Conservation (phyloP, 2,888 invertebrate genomes). For the Orthosia gracilis region DNA sequence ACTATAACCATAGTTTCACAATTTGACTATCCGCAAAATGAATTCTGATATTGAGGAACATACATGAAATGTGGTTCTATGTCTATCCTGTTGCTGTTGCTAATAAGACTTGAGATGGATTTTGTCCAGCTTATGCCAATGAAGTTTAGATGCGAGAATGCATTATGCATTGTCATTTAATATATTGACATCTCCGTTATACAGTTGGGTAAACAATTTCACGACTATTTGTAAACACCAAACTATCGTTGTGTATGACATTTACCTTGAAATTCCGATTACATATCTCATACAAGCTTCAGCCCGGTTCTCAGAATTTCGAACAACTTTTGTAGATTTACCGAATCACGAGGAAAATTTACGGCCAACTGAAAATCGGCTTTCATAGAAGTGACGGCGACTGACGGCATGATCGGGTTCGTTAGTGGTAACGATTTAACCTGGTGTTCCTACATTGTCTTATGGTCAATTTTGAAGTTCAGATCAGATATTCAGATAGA, state of each 20-base stretch:
- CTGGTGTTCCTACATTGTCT: neutral
- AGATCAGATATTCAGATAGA: too few species aligned
- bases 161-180: neutral
- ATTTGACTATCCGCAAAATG: neutral
- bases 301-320: slow-evolving; percentile 1
- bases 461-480: too few species aligned
- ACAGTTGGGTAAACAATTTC: neutral
- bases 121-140: neutral
- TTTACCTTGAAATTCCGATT: neutral
- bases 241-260: neutral
- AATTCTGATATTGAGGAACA: neutral
- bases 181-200: neutral
- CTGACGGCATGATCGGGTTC: slow-evolving; percentile 5
- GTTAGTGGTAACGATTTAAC: slow-evolving; percentile 6
- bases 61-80: neutral
- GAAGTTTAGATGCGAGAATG: neutral
- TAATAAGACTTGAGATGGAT: neutral
- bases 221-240: neutral
- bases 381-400: neutral
- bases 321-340: slow-evolving; percentile 22
- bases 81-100: neutral
- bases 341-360: neutral
- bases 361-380: too few species aligned
- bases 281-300: slow-evolving; percentile 4
- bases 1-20: neutral